Evolutionary conservation across 2,797 vertebrate species (phyloP).

Genomic region (Setipinna tenuifilis): DNA sequence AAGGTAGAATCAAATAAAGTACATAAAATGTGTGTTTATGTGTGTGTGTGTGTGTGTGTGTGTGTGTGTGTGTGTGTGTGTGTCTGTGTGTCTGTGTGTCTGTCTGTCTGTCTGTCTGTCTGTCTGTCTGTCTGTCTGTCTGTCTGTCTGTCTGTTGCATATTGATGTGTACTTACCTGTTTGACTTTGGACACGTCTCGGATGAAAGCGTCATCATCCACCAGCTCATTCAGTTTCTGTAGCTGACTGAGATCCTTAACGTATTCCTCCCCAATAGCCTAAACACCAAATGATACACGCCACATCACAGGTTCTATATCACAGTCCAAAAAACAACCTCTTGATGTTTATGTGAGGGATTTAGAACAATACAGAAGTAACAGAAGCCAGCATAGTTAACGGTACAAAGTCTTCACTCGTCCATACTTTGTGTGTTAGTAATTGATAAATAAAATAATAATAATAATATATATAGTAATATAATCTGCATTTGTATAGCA

Average conservation of each 20-base stretch:
- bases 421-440: neutral
- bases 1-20: too few species aligned
- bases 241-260: slow-evolving; percentile 90
- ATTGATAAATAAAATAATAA: neutral
- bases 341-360: too few species aligned
- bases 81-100: neutral
- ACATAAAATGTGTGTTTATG: neutral
- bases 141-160: neutral
- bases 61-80: neutral
- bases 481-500: too few species aligned
- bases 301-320: neutral
- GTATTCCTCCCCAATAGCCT: slow-evolving; percentile 94
- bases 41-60: neutral
- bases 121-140: neutral
- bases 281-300: neutral
- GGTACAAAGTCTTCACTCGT: neutral
- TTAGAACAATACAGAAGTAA: neutral
- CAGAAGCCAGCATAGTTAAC: neutral
- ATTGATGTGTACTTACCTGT: slow-evolving; percentile 76
- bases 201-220: slow-evolving; percentile 82
- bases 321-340: neutral
- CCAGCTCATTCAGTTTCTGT: slow-evolving; percentile 79
- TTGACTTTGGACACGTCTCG: slow-evolving; percentile 89
- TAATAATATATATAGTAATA: too few species aligned
- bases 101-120: neutral